phyloP scores from a whole-genome alignment of 2,113 vertebrate species.

The Vireo altiloquus region DNA sequence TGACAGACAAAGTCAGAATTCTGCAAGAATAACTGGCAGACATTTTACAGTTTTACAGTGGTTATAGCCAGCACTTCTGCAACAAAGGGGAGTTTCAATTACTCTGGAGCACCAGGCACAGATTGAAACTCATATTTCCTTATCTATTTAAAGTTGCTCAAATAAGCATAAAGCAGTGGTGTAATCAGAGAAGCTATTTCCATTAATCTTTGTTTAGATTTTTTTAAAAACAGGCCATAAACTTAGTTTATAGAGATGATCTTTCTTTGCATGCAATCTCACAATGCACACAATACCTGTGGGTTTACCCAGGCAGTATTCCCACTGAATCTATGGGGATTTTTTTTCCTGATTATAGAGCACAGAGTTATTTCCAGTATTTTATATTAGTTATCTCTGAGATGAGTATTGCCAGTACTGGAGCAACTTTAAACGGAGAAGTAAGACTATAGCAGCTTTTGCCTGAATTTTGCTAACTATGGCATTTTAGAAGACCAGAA shows the following conservation, averaged over 20 bases:
- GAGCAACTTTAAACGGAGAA: neutral
- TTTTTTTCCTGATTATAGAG: conserved; percentile 24
- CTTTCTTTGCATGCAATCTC: neutral
- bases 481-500: neutral
- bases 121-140: conserved; percentile 56
- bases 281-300: conserved; percentile 10
- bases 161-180: conserved; percentile 56
- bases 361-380: neutral
- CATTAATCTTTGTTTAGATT: conserved; percentile 53
- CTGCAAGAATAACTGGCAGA: neutral
- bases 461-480: conserved; percentile 4
- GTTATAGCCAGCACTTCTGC: conserved; percentile 38
- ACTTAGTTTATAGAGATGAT: conserved; percentile 8
- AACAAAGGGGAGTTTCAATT: conserved; percentile 61
- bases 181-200: conserved; percentile 50
- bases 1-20: neutral
- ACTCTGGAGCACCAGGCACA: conserved; percentile 61
- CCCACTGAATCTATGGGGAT: conserved; percentile 31
- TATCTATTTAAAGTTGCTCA: conserved; percentile 64
- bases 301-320: conserved; percentile 60
- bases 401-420: conserved; percentile 6
- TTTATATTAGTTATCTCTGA: conserved; percentile 5
- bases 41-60: neutral
- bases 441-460: neutral
- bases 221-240: neutral